Conservation (phyloP, 2,888 invertebrate genomes). For the Acholoe squamosa region DNA sequence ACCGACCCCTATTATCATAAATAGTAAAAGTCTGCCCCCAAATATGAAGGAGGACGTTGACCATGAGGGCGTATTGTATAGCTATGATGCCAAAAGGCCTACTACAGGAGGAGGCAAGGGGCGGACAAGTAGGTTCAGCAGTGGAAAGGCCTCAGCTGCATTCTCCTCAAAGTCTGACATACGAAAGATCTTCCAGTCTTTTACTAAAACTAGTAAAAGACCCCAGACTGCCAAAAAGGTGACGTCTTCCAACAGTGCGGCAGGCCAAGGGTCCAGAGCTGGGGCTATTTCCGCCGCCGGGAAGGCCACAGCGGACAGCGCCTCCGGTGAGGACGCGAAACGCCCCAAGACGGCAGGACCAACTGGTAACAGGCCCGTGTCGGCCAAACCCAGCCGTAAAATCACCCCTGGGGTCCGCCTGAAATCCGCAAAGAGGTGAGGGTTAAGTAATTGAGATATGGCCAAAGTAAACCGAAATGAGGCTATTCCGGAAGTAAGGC, state of each 20-base stretch:
- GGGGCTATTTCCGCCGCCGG: background rate
- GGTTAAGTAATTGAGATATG: no score
- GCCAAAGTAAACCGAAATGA: no score
- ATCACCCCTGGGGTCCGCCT: background rate
- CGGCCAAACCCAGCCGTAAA: constrained; percentile 11
- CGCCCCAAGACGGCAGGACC: constrained; percentile 46
- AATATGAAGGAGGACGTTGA: background rate
- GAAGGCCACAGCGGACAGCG: background rate
- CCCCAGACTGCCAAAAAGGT: background rate
- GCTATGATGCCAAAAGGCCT: background rate
- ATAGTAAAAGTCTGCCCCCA: background rate
- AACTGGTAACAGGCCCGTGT: constrained; percentile 34
- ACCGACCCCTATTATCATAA: background rate
- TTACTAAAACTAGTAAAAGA: background rate
- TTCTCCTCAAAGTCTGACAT: background rate
- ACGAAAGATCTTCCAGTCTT: background rate
- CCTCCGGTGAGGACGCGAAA: background rate
- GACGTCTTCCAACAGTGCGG: background rate
- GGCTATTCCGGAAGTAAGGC: no score
- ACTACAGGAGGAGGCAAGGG: background rate
- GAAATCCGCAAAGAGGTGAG: constrained; percentile 38
- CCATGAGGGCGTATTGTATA: background rate
- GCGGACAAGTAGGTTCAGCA: background rate
- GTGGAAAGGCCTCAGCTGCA: background rate
- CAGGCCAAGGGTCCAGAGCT: background rate